Percentiles rank a stretch among this genome's conserved stretches.
Evolutionary conservation across 1,140 invertebrate genomes (phyloP).

Genomic region (Aethina tumida): DNA sequence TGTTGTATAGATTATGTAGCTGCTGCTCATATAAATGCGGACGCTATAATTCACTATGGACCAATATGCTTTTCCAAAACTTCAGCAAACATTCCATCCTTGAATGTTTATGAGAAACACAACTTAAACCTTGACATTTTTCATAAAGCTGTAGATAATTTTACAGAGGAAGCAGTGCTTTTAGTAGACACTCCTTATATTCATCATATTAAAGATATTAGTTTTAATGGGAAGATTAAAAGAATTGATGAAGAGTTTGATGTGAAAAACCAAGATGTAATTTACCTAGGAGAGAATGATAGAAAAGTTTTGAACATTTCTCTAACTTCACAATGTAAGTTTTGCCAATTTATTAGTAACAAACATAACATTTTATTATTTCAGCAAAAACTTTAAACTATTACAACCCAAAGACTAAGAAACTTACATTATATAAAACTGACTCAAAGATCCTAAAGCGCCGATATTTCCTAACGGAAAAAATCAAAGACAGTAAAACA

Average conservation of each 20-base stretch:
- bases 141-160: conserved; percentile 9
- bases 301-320: conserved; percentile 28
- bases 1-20: conserved; percentile 92
- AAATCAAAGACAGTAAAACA: conserved; percentile 75
- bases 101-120: conserved; percentile 57
- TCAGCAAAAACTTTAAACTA: conserved; percentile 42
- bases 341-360: conserved; percentile 3
- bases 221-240: conserved; percentile 28
- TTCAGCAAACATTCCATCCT: conserved; percentile 55
- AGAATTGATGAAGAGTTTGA: conserved; percentile 16
- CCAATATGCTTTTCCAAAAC: conserved; percentile 73
- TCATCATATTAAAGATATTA: conserved; percentile 12
- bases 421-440: conserved; percentile 34
- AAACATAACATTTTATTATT: conserved; percentile 16
- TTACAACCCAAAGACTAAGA: conserved; percentile 35
- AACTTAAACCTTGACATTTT: conserved; percentile 37
- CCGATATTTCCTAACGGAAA: conserved; percentile 75
- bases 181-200: conserved; percentile 26
- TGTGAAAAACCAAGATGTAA: conserved; percentile 13
- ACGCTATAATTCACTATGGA: conserved; percentile 87
- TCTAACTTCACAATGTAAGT: conserved; percentile 23
- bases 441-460: conserved; percentile 59
- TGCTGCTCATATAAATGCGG: conserved; percentile 73
- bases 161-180: conserved; percentile 8
- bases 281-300: conserved; percentile 24